phyloP scores from a whole-genome alignment of 2,888 invertebrate genomes.

The Caenorhabditis sulstoni region DNA sequence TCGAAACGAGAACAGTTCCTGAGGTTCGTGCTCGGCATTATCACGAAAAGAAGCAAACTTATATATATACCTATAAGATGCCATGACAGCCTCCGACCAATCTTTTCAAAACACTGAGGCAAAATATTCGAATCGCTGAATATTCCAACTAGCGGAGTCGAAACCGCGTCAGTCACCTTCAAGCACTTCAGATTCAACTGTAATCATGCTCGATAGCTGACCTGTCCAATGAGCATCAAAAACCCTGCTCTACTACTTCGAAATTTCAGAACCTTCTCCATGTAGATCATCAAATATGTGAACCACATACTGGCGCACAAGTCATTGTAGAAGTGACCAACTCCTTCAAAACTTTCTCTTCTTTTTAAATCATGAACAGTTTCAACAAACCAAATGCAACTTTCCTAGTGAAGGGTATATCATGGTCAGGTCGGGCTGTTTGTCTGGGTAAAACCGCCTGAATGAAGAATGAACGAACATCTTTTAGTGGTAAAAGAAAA shows the following conservation, averaged over 20 bases:
- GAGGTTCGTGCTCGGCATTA: too few relatives aligned
- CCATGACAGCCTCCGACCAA: constrained; percentile 91
- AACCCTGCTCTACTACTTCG: constrained; percentile 82
- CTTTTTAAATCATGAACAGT: too few relatives aligned
- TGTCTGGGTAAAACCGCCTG: constrained; percentile 22
- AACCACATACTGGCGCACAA: constrained; percentile 95
- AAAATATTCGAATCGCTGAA: constrained; percentile 86
- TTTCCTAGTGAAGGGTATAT: constrained; percentile 50
- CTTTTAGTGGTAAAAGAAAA: not conserved
- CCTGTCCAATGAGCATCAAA: constrained; percentile 86
- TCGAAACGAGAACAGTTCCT: constrained; percentile 85
- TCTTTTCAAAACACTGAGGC: constrained; percentile 84
- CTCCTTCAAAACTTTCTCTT: constrained; percentile 82
- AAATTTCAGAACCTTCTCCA: constrained; percentile 83
- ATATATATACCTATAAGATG: constrained; percentile 91
- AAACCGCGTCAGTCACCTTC: constrained; percentile 87
- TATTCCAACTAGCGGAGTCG: constrained; percentile 91
- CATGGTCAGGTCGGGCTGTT: constrained; percentile 49
- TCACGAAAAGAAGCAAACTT: too few relatives aligned
- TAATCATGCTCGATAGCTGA: constrained; percentile 3
- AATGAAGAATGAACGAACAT: too few relatives aligned
- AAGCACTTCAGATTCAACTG: not conserved
- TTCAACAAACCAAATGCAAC: constrained; percentile 34
- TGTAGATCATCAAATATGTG: constrained; percentile 90
- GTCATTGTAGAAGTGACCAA: constrained; percentile 93